Conservation (phyloP, 2,113 vertebrate genomes). For the Pseudolaguvia tuberculata region DNA sequence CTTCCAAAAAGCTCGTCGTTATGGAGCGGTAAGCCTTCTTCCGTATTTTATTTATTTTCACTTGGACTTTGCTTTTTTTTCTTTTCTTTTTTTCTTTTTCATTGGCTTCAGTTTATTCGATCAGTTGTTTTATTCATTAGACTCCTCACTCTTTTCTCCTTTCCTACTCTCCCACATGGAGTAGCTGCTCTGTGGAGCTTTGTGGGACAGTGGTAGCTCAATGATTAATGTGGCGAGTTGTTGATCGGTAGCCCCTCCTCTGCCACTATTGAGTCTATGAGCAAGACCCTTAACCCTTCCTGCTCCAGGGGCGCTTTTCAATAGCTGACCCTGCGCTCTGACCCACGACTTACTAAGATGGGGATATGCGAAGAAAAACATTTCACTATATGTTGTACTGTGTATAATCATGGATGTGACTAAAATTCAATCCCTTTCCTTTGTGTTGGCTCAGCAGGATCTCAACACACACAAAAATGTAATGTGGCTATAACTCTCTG, state of each 20-base stretch:
- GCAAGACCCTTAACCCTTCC: no score
- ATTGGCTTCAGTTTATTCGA: slow-evolving; percentile 55
- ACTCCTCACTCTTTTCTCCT: slow-evolving; percentile 36
- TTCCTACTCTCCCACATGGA: slow-evolving; percentile 39
- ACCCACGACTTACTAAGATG: no score
- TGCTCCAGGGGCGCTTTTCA: no score
- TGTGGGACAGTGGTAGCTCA: no score
- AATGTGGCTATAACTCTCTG: slow-evolving; percentile 45
- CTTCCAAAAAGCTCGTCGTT: slow-evolving; percentile 65
- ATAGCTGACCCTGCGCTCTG: no score
- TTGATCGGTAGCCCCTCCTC: no score
- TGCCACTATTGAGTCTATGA: no score
- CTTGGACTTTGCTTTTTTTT: not conserved
- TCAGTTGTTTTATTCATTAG: slow-evolving; percentile 68
- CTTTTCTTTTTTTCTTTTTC: not conserved
- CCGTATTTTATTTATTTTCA: slow-evolving; percentile 42
- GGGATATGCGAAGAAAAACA: no score
- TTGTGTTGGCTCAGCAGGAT: slow-evolving; percentile 27
- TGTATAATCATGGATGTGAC: no score
- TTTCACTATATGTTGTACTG: no score
- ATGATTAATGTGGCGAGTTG: no score
- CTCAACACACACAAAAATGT: slow-evolving; percentile 43
- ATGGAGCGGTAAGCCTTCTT: slow-evolving; percentile 61
- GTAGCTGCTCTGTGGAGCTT: slow-evolving; percentile 55
- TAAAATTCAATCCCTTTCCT: no score